Evolutionary conservation across 2,113 vertebrate species (phyloP).

Genomic region (Caretta caretta): DNA sequence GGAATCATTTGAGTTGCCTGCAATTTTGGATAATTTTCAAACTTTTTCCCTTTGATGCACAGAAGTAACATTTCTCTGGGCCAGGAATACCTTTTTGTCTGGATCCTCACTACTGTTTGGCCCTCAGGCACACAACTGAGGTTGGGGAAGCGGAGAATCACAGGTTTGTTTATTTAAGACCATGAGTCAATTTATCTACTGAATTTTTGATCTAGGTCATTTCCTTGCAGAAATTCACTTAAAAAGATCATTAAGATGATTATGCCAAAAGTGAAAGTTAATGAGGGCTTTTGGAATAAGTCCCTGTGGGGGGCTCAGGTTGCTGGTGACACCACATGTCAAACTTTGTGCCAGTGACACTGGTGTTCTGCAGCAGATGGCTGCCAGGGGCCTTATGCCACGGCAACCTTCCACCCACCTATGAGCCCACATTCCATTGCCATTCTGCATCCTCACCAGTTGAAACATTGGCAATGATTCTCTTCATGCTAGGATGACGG

Average conservation of each 20-base stretch:
- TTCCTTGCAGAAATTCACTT: background rate
- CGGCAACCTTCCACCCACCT: background rate
- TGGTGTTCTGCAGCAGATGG: background rate
- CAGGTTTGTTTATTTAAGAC: background rate
- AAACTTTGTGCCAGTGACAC: background rate
- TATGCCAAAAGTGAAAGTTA: background rate
- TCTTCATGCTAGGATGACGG: background rate
- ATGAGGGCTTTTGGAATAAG: background rate
- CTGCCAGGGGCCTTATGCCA: background rate
- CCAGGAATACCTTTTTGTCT: constrained; percentile 45
- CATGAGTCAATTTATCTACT: background rate
- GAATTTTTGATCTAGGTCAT: background rate
- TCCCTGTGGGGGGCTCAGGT: background rate
- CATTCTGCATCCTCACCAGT: background rate
- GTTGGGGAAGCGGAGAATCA: background rate
- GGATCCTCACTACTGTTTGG: constrained; percentile 5
- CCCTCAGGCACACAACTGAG: constrained; percentile 19
- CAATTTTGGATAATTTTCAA: constrained; percentile 60
- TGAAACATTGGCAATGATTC: background rate
- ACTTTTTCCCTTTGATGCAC: constrained; percentile 50
- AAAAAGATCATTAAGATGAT: background rate
- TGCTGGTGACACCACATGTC: background rate
- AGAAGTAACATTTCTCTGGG: constrained; percentile 39
- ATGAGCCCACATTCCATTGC: background rate
- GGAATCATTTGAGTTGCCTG: constrained; percentile 49